Percentiles rank a stretch among this genome's conserved stretches.
phyloP scores from a whole-genome alignment of 1,140 invertebrate genomes.

The Halotydeus destructor region DNA sequence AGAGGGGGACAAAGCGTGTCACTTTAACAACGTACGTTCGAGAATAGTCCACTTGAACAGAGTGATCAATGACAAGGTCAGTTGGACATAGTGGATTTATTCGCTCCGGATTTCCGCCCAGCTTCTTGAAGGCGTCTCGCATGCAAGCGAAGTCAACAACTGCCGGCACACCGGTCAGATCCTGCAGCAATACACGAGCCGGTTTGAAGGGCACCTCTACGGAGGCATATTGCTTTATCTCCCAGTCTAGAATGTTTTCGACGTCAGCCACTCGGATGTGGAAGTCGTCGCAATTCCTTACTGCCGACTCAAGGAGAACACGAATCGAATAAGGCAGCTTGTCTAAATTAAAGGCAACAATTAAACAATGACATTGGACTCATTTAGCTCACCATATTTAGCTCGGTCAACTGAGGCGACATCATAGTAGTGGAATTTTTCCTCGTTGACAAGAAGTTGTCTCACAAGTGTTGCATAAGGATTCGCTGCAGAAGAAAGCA shows the following conservation, averaged over 20 bases:
- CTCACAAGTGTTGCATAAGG: no score
- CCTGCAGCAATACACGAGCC: constrained; percentile 74
- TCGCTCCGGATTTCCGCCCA: constrained; percentile 69
- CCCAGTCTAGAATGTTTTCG: constrained; percentile 75
- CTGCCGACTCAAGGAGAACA: constrained; percentile 77
- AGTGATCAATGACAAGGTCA: constrained; percentile 95
- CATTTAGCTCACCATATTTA: no score
- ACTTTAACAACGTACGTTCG: no score
- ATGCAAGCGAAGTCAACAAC: constrained; percentile 97
- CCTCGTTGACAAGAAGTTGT: no score
- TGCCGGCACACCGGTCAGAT: constrained; percentile 59
- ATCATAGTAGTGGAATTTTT: no score
- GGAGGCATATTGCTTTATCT: constrained; percentile 42
- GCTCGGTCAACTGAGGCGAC: no score
- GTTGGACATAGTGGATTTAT: constrained; percentile 95
- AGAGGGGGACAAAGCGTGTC: no score
- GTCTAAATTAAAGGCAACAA: no score
- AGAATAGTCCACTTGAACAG: constrained; percentile 84
- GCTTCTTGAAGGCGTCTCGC: constrained; percentile 71
- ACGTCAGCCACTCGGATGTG: constrained; percentile 64
- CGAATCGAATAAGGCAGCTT: constrained; percentile 75
- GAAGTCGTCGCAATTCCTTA: constrained; percentile 90
- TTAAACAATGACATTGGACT: no score
- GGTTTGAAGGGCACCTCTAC: constrained; percentile 93
- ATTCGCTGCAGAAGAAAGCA: no score